Percentiles rank a stretch among this genome's conserved stretches.
These are phyloP conservation scores for Sceloporus undulatus DNA, from an alignment of 2,113 vertebrate genomes.

Conservation along the genomic window DNA sequence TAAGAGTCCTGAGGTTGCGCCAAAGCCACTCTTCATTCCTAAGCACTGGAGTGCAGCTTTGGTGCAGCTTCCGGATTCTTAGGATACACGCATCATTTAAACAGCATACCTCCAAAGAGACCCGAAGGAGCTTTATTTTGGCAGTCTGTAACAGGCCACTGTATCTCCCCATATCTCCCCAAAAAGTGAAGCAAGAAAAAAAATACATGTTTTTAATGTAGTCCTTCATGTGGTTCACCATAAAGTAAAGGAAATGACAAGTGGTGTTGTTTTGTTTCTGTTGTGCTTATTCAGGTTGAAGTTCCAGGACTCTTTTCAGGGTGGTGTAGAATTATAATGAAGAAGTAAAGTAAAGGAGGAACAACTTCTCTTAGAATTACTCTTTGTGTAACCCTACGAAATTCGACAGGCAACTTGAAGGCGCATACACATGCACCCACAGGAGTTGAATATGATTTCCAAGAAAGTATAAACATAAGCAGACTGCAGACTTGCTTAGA, in stretches of 20 bases:
- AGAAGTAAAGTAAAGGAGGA: background rate
- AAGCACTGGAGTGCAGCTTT: too few species aligned
- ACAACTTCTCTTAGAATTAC: background rate
- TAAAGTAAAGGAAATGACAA: background rate
- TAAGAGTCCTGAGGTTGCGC: too few species aligned
- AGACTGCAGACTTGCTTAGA: background rate
- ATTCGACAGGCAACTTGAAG: too few species aligned
- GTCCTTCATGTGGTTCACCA: too few species aligned
- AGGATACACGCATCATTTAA: too few species aligned
- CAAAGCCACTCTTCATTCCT: too few species aligned
- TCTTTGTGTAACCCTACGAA: background rate
- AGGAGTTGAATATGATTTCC: background rate
- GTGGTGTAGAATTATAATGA: background rate
- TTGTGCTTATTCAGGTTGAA: background rate
- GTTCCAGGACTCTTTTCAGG: background rate
- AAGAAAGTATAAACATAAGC: background rate
- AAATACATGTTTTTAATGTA: background rate
- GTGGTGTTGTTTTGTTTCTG: background rate
- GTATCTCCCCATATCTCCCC: too few species aligned
- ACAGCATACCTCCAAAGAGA: too few species aligned
- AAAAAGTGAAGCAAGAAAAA: background rate
- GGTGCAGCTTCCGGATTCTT: too few species aligned
- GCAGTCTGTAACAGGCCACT: too few species aligned
- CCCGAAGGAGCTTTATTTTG: too few species aligned
- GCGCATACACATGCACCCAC: background rate